Percentiles rank a stretch among this genome's conserved stretches.
phyloP scores from a whole-genome alignment of 2,797 vertebrate species.

The Adrianichthys oophorus region DNA sequence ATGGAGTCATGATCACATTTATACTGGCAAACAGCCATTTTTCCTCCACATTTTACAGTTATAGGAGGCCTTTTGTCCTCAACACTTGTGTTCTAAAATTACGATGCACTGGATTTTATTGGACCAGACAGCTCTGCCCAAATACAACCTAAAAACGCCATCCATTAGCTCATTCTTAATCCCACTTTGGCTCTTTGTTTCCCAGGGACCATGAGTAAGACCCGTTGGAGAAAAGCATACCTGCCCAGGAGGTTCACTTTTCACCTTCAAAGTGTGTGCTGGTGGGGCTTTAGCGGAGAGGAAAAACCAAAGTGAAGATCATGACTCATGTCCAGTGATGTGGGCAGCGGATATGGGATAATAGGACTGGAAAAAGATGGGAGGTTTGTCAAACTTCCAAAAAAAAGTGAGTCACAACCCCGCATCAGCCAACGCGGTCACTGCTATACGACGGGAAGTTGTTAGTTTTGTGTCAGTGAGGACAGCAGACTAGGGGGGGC shows the following conservation, averaged over 20 bases:
- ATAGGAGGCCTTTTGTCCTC: conserved; percentile 8
- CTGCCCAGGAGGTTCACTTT: conserved; percentile 16
- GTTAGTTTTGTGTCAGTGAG: conserved; percentile 16
- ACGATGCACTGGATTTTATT: conserved; percentile 22
- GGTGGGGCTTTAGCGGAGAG: conserved; percentile 1
- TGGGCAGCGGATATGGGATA: conserved; percentile 31
- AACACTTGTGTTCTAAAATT: conserved; percentile 27
- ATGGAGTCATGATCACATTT: conserved; percentile 31
- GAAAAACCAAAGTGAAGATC: conserved; percentile 24
- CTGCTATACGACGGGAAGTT: conserved; percentile 29
- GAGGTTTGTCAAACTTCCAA: conserved; percentile 63
- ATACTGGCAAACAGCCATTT: conserved; percentile 11
- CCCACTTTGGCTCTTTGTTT: conserved; percentile 58
- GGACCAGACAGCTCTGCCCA: conserved; percentile 43
- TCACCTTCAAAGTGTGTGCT: conserved; percentile 1
- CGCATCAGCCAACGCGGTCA: conserved; percentile 22
- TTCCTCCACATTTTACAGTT: conserved; percentile 19
- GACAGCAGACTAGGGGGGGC: conserved; percentile 14
- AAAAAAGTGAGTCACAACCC: conserved; percentile 47
- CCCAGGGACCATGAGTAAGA: conserved; percentile 63
- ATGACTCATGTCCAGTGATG: conserved; percentile 50
- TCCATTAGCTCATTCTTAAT: conserved; percentile 69
- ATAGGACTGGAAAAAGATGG: conserved; percentile 42
- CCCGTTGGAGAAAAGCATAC: conserved; percentile 27
- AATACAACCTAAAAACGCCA: conserved; percentile 48